Evolutionary conservation across 1,140 invertebrate species (phyloP).

Genomic region (Delia radicum): DNA sequence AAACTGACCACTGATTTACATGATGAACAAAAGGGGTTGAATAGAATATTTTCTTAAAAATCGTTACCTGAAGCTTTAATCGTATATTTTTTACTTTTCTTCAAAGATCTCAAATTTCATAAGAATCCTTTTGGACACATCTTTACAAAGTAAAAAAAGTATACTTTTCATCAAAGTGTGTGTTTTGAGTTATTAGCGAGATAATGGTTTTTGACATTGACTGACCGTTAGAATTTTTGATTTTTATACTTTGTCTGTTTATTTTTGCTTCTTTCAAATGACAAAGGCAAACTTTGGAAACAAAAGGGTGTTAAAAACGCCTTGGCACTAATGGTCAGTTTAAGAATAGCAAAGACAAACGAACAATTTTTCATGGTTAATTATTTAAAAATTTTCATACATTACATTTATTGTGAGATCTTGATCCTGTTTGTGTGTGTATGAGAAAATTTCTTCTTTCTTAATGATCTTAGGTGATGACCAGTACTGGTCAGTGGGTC

Average conservation of each 20-base stretch:
- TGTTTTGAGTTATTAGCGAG: conserved; percentile 54
- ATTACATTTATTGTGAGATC: not conserved
- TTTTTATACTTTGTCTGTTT: not conserved
- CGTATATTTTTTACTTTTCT: not conserved
- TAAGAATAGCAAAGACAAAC: conserved; percentile 30
- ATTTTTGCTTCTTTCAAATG: not conserved
- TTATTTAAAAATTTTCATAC: conserved; percentile 38
- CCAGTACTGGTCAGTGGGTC: not conserved
- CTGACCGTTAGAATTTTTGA: conserved; percentile 15
- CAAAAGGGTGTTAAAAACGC: conserved; percentile 6
- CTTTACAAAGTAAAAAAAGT: no score
- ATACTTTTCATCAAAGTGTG: conserved; percentile 41
- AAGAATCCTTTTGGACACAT: no score
- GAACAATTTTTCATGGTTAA: conserved; percentile 52
- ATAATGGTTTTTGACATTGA: conserved; percentile 47
- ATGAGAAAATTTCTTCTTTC: conserved; percentile 33
- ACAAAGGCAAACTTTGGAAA: not conserved
- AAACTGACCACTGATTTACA: conserved; percentile 25
- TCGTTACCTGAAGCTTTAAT: conserved; percentile 10
- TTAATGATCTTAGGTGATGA: conserved; percentile 21
- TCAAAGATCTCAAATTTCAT: conserved; percentile 21
- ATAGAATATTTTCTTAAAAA: not conserved
- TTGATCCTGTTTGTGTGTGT: conserved; percentile 29
- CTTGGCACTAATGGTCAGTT: conserved; percentile 49
- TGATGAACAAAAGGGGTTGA: not conserved